These are phyloP conservation scores for Megaceryle alcyon DNA, from an alignment of 2,797 vertebrate species.

Conservation along the genomic window DNA sequence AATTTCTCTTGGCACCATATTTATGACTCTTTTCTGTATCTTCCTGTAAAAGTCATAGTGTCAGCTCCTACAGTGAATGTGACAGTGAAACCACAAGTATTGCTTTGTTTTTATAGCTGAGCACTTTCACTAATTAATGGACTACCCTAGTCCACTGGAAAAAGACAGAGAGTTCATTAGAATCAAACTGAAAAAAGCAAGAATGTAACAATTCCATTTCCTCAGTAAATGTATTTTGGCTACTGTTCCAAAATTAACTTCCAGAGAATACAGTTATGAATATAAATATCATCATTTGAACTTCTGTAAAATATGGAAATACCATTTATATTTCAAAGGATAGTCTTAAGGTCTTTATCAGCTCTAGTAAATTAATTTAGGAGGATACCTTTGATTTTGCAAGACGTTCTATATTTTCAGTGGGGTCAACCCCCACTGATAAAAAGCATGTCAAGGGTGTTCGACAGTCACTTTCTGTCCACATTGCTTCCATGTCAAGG, in stretches of 20 bases:
- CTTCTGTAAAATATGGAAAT: not conserved
- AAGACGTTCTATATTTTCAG: constrained; percentile 85
- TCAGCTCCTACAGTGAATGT: not conserved
- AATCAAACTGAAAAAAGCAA: not conserved
- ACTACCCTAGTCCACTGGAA: not conserved
- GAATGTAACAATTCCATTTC: not conserved
- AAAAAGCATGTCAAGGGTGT: constrained; percentile 86
- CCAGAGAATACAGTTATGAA: not conserved
- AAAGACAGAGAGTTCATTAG: not conserved
- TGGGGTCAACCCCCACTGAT: constrained; percentile 87
- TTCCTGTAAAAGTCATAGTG: not conserved
- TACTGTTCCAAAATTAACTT: not conserved
- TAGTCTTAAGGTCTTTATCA: not conserved
- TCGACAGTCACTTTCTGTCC: constrained; percentile 81
- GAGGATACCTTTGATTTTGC: constrained; percentile 83
- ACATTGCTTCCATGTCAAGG: constrained; percentile 85
- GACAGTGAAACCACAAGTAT: not conserved
- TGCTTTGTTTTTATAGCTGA: not conserved
- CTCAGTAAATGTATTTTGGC: not conserved
- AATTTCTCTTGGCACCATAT: not conserved
- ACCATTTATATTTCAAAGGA: not conserved
- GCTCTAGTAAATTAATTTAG: not conserved
- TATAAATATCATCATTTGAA: not conserved
- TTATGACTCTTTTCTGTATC: not conserved
- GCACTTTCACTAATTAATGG: not conserved